phyloP scores from a whole-genome alignment of 2,888 invertebrate genomes.

The Mesorhabditis spiculigera region DNA sequence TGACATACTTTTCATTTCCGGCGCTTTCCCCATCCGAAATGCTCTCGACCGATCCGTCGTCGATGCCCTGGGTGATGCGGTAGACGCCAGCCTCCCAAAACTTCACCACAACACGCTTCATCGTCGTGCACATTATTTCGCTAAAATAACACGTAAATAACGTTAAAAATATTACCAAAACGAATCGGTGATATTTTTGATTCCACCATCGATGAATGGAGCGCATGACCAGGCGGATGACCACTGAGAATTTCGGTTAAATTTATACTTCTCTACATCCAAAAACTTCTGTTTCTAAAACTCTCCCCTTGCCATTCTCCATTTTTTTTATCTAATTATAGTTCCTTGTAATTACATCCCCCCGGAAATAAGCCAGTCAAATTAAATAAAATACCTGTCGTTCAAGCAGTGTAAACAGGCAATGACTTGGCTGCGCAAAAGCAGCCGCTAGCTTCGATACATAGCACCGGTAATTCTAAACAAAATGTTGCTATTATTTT shows the following conservation, averaged over 20 bases:
- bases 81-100: not conserved
- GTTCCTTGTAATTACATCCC: too few species aligned
- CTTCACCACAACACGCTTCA: not conserved
- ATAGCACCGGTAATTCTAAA: not conserved
- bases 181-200: not conserved
- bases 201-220: conserved; percentile 6
- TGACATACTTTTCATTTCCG: not conserved
- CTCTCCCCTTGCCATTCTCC: too few species aligned
- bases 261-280: too few species aligned
- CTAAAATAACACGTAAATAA: not conserved
- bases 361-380: too few species aligned
- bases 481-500: not conserved
- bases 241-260: not conserved
- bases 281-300: too few species aligned
- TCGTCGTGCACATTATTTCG: not conserved
- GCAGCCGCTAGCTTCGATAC: not conserved
- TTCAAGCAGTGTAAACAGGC: not conserved
- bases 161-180: conserved; percentile 1
- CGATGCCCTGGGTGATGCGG: not conserved
- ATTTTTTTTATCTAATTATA: too few species aligned
- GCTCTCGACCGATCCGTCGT: conserved; percentile 4
- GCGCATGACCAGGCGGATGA: conserved; percentile 1
- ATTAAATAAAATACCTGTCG: not conserved
- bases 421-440: not conserved
- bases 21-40: not conserved